Percentiles rank a stretch among this genome's conserved stretches.
These are phyloP conservation scores for Apostichopus leukothele DNA, from an alignment of 53 echinoderm and acorn worm genomes.

Conservation along the genomic window DNA sequence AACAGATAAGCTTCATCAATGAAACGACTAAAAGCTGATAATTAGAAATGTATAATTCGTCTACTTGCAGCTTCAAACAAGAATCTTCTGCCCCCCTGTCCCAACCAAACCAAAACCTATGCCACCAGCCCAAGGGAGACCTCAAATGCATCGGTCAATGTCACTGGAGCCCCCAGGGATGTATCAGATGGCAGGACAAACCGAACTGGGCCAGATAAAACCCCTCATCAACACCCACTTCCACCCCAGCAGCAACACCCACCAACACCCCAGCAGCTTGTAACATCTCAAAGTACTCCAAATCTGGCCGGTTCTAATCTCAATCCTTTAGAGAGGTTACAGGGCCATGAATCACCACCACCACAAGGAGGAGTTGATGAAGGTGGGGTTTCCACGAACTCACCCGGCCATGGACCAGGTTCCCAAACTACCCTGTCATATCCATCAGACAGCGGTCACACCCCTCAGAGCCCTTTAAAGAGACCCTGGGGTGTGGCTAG, in stretches of 20 bases:
- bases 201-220: background rate
- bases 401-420: conserved; percentile 25
- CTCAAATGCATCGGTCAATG: background rate
- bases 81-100: background rate
- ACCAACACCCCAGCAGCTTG: conserved; percentile 16
- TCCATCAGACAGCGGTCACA: background rate
- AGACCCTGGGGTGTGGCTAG: conserved; percentile 2
- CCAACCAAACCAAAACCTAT: background rate
- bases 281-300: background rate
- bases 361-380: background rate
- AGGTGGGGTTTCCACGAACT: background rate
- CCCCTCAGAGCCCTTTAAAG: background rate
- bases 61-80: background rate
- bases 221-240: background rate
- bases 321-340: background rate
- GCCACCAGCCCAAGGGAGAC: background rate
- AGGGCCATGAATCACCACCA: background rate
- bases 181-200: conserved; percentile 28
- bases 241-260: background rate
- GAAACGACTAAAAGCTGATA: too few relatives aligned
- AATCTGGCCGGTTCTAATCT: background rate
- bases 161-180: background rate
- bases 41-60: too few relatives aligned
- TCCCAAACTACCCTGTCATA: conserved; percentile 19
- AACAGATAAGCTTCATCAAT: too few relatives aligned